A percentile compares a stretch with the other conserved stretches of the same genome.
Conservation (phyloP, 2,888 invertebrate species). For the Antheraea yamamai region DNA sequence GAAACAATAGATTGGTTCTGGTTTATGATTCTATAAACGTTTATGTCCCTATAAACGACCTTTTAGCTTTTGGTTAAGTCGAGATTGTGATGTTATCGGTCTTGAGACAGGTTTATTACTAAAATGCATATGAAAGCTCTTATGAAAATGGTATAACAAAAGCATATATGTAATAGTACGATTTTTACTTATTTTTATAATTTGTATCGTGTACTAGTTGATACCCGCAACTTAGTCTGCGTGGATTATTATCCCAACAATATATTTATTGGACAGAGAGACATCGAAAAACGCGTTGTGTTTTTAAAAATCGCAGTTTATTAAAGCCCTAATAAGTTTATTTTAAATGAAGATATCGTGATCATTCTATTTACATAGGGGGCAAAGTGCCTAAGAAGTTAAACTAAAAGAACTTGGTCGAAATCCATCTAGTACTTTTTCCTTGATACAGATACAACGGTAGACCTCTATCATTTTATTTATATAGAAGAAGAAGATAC, state of each 20-base stretch:
- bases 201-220: neutral
- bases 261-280: too few relatives aligned
- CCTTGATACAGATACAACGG: too few relatives aligned
- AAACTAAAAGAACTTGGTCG: too few relatives aligned
- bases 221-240: too few relatives aligned
- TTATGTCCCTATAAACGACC: conserved; percentile 77
- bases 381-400: too few relatives aligned
- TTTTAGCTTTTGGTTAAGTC: conserved; percentile 72
- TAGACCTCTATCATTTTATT: neutral
- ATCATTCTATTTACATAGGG: too few relatives aligned
- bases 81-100: conserved; percentile 74
- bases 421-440: too few relatives aligned
- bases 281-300: neutral
- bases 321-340: too few relatives aligned
- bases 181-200: conserved; percentile 33
- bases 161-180: conserved; percentile 13
- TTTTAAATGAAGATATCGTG: too few relatives aligned
- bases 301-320: too few relatives aligned
- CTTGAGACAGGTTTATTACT: conserved; percentile 69
- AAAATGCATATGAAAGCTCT: conserved; percentile 60
- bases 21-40: conserved; percentile 81
- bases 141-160: conserved; percentile 52
- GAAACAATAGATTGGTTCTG: conserved; percentile 78
- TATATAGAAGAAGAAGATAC: too few relatives aligned
- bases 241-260: too few relatives aligned